phyloP scores from a whole-genome alignment of 2,113 vertebrate genomes.

The Colistium nudipinnis region DNA sequence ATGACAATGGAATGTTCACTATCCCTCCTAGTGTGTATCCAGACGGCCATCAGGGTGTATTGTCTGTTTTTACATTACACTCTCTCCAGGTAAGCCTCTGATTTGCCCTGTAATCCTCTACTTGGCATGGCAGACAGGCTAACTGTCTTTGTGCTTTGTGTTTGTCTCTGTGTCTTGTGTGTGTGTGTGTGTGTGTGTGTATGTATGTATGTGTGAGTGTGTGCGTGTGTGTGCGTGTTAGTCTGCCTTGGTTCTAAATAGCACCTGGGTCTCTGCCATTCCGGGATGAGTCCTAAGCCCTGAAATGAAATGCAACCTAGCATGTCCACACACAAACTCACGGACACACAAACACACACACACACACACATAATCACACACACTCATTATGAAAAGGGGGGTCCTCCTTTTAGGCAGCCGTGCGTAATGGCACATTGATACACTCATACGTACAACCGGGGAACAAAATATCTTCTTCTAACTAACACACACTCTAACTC shows the following conservation, averaged over 20 bases:
- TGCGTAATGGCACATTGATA: no score
- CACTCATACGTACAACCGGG: no score
- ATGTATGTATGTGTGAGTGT: no score
- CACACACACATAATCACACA: no score
- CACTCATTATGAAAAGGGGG: no score
- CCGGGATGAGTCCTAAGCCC: no score
- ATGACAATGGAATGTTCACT: conserved; percentile 19
- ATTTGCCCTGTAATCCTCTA: conserved; percentile 63
- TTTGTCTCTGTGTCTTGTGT: neutral
- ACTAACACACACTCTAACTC: no score
- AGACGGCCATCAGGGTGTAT: conserved; percentile 36
- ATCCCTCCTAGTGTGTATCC: conserved; percentile 29
- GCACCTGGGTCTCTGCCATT: no score
- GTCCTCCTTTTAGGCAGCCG: no score
- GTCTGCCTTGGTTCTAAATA: no score
- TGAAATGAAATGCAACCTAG: no score
- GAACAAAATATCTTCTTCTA: no score
- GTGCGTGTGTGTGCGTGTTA: neutral
- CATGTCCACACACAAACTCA: neutral
- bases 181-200: neutral
- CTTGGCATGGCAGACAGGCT: conserved; percentile 60
- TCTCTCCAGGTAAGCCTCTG: conserved; percentile 63
- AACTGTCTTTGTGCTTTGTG: conserved; percentile 21
- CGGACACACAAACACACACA: neutral
- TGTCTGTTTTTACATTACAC: conserved; percentile 53